Evolutionary conservation across 2,113 vertebrate species (phyloP), one percentile per base, ranked within the genome.

Genomic region (Calidris pygmaea): DNA sequence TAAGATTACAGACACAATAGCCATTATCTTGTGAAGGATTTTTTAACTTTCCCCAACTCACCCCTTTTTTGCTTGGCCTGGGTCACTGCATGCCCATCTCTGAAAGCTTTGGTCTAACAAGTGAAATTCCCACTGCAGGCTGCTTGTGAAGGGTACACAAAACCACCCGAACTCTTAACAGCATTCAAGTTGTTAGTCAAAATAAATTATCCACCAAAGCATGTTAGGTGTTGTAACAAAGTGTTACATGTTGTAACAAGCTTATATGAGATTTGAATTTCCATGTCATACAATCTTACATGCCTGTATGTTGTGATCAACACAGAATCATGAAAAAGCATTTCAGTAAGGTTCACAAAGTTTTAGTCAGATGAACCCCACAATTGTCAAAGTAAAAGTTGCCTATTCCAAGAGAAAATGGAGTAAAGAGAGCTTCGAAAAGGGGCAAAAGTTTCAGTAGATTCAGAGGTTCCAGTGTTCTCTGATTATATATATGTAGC

Each of bases 1-100:
- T 35, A 35, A 34, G 14, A 48, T 53, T 63, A 35, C 6, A 87
- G 47, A 53, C 6, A 71, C 82, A 87, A 67, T 19, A 2, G 10
- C 9, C 23, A 53, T 62, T 77, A 37, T 21, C 12, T 74, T 87
- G 7, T 19, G 74, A 66, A 53, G 5, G 12, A 37, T 24, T 74
- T 89, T 66, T 87, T 45, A 41, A 43, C 30, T 77, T 65, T 32
- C 20, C 14, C 22, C 20, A 56, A 3, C 1, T 55, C 15, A 47
- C 0, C 1, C 15, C 1, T 67, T 91, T 60, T 65, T 13, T 59
- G 7, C 19, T 53, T 35, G 37, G 18, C 11, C 23, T 1, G 3
- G 41, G 10, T 35, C 30, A 45, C 13, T 37, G 1, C 50, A 27
- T 19, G 30, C 3, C 23, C 35, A 9, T 39, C 8, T 74, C 41